These are phyloP conservation scores for Mizuhopecten yessoensis DNA, from an alignment of 1,140 invertebrate genomes.

Conservation along the genomic window DNA sequence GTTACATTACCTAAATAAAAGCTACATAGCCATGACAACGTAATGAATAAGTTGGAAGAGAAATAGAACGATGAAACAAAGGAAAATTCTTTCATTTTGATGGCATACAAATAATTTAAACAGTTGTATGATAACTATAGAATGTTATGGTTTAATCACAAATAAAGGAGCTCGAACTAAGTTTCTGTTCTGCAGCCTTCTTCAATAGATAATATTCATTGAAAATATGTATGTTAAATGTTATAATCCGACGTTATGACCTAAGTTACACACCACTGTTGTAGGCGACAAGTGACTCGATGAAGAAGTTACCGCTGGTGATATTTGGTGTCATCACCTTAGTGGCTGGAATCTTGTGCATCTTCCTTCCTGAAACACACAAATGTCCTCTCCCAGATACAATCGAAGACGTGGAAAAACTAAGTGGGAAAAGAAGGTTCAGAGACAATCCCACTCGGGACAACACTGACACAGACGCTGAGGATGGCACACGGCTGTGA, in stretches of 20 bases:
- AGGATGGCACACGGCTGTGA: background rate
- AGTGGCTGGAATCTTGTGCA: slow-evolving; percentile 66
- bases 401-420: slow-evolving; percentile 71
- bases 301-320: slow-evolving; percentile 66
- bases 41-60: too few relatives aligned
- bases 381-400: slow-evolving; percentile 72
- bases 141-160: too few relatives aligned
- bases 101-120: background rate
- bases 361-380: slow-evolving; percentile 77
- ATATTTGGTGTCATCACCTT: slow-evolving; percentile 74
- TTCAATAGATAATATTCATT: too few relatives aligned
- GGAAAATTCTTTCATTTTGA: background rate
- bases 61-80: too few relatives aligned
- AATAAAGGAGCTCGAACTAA: background rate
- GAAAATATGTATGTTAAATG: background rate
- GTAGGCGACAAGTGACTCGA: background rate
- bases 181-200: too few relatives aligned
- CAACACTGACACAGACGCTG: background rate
- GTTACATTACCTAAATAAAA: background rate
- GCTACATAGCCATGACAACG: too few relatives aligned
- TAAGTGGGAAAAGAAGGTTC: slow-evolving; percentile 23
- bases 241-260: background rate
- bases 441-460: background rate
- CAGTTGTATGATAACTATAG: too few relatives aligned
- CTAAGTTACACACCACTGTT: background rate